Evolutionary conservation across 2,888 invertebrate species (phyloP), one percentile per base, ranked within the genome.

Genomic region (Euzophera pinguis): DNA sequence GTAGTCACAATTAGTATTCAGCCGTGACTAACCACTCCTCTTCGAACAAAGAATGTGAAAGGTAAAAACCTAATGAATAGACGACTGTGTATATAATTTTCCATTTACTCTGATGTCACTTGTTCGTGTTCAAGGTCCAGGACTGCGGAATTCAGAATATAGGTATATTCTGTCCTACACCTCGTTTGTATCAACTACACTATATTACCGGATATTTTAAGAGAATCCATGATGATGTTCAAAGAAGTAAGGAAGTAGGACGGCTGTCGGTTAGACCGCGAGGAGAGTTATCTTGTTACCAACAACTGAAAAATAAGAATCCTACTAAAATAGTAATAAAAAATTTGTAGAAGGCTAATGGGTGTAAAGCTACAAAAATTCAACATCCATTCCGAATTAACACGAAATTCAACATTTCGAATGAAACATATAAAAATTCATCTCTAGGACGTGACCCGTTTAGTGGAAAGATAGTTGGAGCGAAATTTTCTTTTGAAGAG

Each of bases 401-500:
- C 32, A 16, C 5, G 39, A 41, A 41, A 39, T 47, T 52, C 47
- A 35, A 53, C 47, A 47, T 53, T 47, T 27, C 32, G 39, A 22
- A 22, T 39, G 47, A 16, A 45, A 47, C 47, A 50, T 45, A 42
- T 34, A 34, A 43, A 42, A 43, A 45, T 34, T 45, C 69, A 68
- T 45, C 13, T 73, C 74, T 75, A 69, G 74, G 75, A 73, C 69
- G 71, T 73, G 67, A 70, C 67, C 59, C 71, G 69, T 65, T 76
- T 71, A 75, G 67, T 67, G 64, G 61, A 64, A 62, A 74, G 75
- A 77, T 77, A 78, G 76, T 73, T 66, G 61, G 60, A 67, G 70
- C 67, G 65, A 74, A 77, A 74, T 72, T 73, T 78, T 73, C 72
- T 76, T 81, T 81, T 79, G 57, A 73, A 76, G 76, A 65, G 75